These are phyloP conservation scores for Alosa sapidissima DNA, from an alignment of 2,797 vertebrate species.

Conservation along the genomic window DNA sequence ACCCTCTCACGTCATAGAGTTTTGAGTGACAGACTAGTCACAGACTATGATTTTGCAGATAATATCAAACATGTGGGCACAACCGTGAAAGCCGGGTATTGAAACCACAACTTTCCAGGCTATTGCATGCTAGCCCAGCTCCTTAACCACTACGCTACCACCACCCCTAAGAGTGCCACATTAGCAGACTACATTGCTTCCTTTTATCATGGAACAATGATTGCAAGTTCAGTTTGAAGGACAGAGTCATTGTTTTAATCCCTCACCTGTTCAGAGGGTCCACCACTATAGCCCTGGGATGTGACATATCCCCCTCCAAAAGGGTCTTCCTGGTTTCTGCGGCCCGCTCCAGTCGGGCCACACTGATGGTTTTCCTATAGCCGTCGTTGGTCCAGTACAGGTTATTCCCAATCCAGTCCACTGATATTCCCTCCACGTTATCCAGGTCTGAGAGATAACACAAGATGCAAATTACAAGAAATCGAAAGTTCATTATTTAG, in stretches of 20 bases:
- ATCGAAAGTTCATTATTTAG: background rate
- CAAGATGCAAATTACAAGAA: background rate
- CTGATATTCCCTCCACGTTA: constrained; percentile 97
- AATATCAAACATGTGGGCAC: too few relatives aligned
- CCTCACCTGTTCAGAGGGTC: constrained; percentile 94
- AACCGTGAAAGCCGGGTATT: too few relatives aligned
- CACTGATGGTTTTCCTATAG: constrained; percentile 92
- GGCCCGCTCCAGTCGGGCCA: constrained; percentile 88
- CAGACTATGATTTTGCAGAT: too few relatives aligned
- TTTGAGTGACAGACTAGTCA: too few relatives aligned
- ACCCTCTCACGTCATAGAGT: too few relatives aligned
- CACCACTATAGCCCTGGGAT: constrained; percentile 95
- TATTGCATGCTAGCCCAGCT: too few relatives aligned
- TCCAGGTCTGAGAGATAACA: constrained; percentile 83
- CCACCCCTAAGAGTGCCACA: too few relatives aligned
- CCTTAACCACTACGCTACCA: too few relatives aligned
- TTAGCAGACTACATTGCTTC: background rate
- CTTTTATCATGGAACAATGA: background rate
- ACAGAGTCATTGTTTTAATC: background rate
- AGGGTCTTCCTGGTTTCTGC: constrained; percentile 91
- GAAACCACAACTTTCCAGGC: too few relatives aligned
- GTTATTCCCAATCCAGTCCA: constrained; percentile 98
- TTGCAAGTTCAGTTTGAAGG: background rate
- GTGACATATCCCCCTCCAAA: constrained; percentile 95
- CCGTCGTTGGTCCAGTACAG: constrained; percentile 98